Conservation (phyloP, 2,797 vertebrate genomes). For the Clamator glandarius region DNA sequence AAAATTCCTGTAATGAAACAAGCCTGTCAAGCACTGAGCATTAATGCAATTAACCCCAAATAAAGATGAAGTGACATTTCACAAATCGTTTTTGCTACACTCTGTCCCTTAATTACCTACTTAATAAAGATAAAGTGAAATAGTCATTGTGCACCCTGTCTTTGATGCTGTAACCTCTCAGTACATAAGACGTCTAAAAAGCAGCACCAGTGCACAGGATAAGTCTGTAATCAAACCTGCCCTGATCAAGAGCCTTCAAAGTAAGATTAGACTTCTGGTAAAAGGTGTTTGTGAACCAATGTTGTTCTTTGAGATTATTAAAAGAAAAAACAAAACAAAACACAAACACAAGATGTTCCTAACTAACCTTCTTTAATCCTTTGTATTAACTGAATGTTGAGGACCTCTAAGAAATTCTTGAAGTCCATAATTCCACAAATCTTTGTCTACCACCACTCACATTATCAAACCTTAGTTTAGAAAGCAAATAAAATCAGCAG, state of each 20-base stretch:
- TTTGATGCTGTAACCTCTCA: constrained; percentile 31
- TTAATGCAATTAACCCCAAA: constrained; percentile 50
- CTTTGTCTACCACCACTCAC: background rate
- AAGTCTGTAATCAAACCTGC: background rate
- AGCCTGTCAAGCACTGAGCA: background rate
- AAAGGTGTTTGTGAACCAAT: background rate
- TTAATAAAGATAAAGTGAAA: constrained; percentile 9
- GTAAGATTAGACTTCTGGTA: background rate
- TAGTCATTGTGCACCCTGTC: background rate
- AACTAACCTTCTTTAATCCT: background rate
- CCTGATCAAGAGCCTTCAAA: background rate
- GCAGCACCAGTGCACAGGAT: background rate
- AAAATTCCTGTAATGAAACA: background rate
- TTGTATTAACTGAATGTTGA: background rate
- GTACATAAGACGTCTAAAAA: constrained; percentile 1
- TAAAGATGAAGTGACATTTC: constrained; percentile 48
- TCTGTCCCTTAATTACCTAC: constrained; percentile 46
- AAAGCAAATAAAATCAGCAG: background rate
- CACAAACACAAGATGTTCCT: background rate
- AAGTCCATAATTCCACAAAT: background rate
- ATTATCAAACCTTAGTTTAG: background rate
- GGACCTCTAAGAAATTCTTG: background rate
- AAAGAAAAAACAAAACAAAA: background rate
- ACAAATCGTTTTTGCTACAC: constrained; percentile 39
- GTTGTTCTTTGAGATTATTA: background rate